phyloP scores from a whole-genome alignment of 2,113 vertebrate species.

The Zeus faber region DNA sequence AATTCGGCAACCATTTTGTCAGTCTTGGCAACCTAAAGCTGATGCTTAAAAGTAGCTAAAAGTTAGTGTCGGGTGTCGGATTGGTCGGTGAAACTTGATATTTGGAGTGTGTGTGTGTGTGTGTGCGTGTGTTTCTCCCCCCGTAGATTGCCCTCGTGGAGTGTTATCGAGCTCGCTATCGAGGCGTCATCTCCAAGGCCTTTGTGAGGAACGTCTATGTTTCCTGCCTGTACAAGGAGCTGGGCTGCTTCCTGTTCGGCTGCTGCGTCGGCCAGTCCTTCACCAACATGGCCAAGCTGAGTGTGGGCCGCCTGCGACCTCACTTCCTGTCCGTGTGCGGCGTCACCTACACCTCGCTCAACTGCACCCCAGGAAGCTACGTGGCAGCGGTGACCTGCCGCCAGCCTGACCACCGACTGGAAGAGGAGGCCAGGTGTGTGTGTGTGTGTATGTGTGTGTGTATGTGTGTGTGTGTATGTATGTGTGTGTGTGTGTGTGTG shows the following conservation, averaged over 20 bases:
- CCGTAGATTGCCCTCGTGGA: slow-evolving; percentile 68
- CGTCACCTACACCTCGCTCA: slow-evolving; percentile 52
- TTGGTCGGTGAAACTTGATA: too few relatives aligned
- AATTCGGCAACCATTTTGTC: too few relatives aligned
- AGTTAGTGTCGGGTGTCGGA: too few relatives aligned
- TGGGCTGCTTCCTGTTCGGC: slow-evolving; percentile 77
- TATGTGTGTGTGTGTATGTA: not conserved
- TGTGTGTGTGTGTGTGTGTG: slow-evolving; percentile 1
- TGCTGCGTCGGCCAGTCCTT: slow-evolving; percentile 74
- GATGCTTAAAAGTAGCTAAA: too few relatives aligned
- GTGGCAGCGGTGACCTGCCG: slow-evolving; percentile 57
- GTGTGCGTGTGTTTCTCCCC: too few relatives aligned
- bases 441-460: not conserved
- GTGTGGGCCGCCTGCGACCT: slow-evolving; percentile 66
- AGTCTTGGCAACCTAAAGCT: too few relatives aligned
- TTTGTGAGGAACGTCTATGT: slow-evolving; percentile 60
- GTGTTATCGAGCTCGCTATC: slow-evolving; percentile 50
- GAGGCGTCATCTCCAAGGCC: slow-evolving; percentile 33
- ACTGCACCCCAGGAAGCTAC: slow-evolving; percentile 59
- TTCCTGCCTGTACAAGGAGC: slow-evolving; percentile 74
- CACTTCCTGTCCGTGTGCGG: slow-evolving; percentile 73
- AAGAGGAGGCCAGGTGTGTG: slow-evolving; percentile 67
- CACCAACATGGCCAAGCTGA: slow-evolving; percentile 72
- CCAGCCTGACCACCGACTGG: slow-evolving; percentile 24
- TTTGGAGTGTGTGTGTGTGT: too few relatives aligned